These are phyloP conservation scores for Hymenochirus boettgeri DNA, from an alignment of 2,113 vertebrate genomes.

Conservation along the genomic window DNA sequence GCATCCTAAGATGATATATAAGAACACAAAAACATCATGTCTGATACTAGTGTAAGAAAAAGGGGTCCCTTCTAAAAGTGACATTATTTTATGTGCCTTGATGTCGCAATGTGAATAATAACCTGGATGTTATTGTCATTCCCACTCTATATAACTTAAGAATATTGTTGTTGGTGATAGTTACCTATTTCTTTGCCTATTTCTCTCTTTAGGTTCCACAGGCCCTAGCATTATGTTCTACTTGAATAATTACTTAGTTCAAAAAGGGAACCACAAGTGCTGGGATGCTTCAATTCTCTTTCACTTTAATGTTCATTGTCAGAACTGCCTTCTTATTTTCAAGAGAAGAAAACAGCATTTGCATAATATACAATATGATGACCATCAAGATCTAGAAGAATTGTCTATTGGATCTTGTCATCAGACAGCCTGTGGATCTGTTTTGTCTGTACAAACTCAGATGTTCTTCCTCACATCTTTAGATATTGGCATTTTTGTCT, in stretches of 20 bases:
- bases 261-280: conserved; percentile 89
- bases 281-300: conserved; percentile 82
- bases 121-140: too few species aligned
- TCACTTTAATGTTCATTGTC: conserved; percentile 80
- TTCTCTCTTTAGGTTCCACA: conserved; percentile 81
- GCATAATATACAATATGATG: conserved; percentile 49
- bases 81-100: too few species aligned
- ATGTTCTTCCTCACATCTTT: conserved; percentile 40
- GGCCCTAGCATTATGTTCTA: conserved; percentile 82
- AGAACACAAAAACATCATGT: too few species aligned
- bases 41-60: too few species aligned
- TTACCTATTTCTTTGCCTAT: background rate
- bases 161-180: too few species aligned
- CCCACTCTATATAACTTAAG: too few species aligned
- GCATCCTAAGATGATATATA: too few species aligned
- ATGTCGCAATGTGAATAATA: too few species aligned
- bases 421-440: conserved; percentile 41
- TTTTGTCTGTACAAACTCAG: conserved; percentile 46
- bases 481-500: conserved; percentile 41
- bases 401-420: conserved; percentile 48
- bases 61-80: too few species aligned
- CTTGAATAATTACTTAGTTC: conserved; percentile 67
- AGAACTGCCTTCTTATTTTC: conserved; percentile 76
- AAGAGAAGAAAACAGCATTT: conserved; percentile 52
- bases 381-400: conserved; percentile 42